Evolutionary conservation across 2,888 invertebrate genomes (phyloP).

Genomic region (Sphecodes monilicornis): DNA sequence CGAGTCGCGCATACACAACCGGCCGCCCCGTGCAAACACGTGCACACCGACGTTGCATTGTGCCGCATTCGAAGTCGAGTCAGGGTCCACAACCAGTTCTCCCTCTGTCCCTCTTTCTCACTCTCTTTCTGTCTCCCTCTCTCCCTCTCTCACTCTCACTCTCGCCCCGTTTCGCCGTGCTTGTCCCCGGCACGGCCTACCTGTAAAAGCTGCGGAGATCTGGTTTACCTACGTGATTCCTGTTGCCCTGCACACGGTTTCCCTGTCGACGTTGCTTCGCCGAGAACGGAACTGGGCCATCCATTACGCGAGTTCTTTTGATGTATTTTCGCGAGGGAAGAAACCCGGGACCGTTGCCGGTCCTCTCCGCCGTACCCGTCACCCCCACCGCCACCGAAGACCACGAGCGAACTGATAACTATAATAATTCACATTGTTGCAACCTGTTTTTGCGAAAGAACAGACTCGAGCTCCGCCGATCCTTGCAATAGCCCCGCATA

Average conservation of each 20-base stretch:
- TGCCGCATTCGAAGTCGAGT: conserved; percentile 63
- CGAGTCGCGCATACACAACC: conserved; percentile 22
- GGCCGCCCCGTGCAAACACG: conserved; percentile 36
- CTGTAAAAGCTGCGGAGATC: conserved; percentile 56
- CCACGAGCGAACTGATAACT: background rate
- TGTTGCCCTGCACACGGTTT: conserved; percentile 34
- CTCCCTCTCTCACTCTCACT: conserved; percentile 22
- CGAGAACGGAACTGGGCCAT: conserved; percentile 37
- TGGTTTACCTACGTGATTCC: conserved; percentile 63
- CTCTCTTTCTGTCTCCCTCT: conserved; percentile 22
- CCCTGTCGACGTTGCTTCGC: conserved; percentile 27
- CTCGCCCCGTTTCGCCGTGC: conserved; percentile 22
- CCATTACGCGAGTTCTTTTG: conserved; percentile 31
- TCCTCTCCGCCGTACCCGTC: background rate
- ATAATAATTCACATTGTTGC: conserved; percentile 11
- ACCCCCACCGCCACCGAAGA: background rate
- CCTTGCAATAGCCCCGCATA: background rate
- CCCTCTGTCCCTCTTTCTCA: conserved; percentile 23
- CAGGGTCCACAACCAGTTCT: conserved; percentile 60
- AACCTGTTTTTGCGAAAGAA: conserved; percentile 2
- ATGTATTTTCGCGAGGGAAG: conserved; percentile 7
- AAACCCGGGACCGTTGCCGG: background rate
- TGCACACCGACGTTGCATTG: conserved; percentile 47
- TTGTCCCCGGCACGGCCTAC: conserved; percentile 46
- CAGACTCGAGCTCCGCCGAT: background rate